Conservation (phyloP, 2,797 vertebrate genomes). For the Euphonia xanthogaster region DNA sequence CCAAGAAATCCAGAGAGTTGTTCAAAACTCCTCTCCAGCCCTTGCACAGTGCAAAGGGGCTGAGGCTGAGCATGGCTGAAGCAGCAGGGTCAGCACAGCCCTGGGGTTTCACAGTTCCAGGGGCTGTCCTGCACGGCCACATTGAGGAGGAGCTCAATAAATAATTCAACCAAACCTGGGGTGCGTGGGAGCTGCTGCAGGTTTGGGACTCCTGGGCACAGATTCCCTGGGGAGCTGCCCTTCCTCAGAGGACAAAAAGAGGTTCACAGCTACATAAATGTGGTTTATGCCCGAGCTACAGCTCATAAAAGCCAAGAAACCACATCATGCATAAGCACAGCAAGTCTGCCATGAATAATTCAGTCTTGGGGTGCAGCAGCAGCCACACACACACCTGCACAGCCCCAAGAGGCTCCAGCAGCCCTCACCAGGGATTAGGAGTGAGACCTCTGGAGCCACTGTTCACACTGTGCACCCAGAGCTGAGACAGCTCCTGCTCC, state of each 20-base stretch:
- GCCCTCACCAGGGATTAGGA: neutral
- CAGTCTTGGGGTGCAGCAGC: neutral
- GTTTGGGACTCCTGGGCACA: neutral
- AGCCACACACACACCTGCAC: neutral
- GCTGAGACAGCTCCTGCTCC: neutral
- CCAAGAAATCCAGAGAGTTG: neutral
- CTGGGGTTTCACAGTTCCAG: accelerated
- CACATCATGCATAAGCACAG: neutral
- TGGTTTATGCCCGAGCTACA: neutral
- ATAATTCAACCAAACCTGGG: neutral
- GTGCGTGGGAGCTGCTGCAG: accelerated
- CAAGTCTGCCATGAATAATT: neutral
- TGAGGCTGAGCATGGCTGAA: accelerated
- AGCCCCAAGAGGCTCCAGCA: accelerated
- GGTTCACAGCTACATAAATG: neutral
- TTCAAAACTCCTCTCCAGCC: accelerated
- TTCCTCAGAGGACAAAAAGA: neutral
- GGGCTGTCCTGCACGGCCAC: neutral
- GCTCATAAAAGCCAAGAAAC: neutral
- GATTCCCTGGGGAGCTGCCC: neutral
- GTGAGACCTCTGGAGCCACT: accelerated
- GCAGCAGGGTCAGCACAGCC: neutral
- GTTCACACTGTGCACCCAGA: accelerated
- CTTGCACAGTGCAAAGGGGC: accelerated
- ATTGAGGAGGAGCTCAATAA: accelerated